These are phyloP conservation scores for Eilema depressum DNA, from an alignment of 2,888 invertebrate species.

Conservation along the genomic window DNA sequence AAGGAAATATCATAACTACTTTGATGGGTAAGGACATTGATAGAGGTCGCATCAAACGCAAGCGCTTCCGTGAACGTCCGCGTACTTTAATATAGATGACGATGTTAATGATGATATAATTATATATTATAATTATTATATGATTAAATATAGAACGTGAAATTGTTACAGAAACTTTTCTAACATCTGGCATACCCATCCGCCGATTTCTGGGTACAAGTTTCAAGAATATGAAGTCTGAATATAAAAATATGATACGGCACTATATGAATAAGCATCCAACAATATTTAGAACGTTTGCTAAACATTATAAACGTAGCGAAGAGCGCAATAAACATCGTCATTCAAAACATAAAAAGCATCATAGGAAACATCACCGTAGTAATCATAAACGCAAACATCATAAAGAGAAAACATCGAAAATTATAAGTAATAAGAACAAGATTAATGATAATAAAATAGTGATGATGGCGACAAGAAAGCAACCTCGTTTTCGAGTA, in stretches of 20 bases:
- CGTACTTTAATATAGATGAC: too few relatives aligned
- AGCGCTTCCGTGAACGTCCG: too few relatives aligned
- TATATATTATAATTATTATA: too few relatives aligned
- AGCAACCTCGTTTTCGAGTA: background rate
- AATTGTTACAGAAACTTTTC: conserved; percentile 3
- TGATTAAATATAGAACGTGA: background rate
- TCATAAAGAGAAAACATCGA: background rate
- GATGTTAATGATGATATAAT: too few relatives aligned
- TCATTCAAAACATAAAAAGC: conserved; percentile 13
- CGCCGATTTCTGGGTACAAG: conserved; percentile 2
- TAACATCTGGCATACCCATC: background rate
- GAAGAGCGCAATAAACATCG: conserved; percentile 10
- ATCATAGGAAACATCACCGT: conserved; percentile 11
- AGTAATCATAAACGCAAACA: background rate
- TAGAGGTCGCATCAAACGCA: too few relatives aligned
- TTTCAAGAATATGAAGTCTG: conserved; percentile 5
- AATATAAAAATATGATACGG: conserved; percentile 24
- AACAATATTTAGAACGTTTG: conserved; percentile 25
- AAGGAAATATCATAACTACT: too few relatives aligned
- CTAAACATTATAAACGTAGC: conserved; percentile 18
- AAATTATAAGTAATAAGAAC: background rate
- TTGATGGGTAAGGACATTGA: too few relatives aligned
- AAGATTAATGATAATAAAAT: background rate
- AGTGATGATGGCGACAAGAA: background rate
- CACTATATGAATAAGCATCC: conserved; percentile 28